Conservation (phyloP, 2,888 invertebrate genomes). For the Carcina quercana region DNA sequence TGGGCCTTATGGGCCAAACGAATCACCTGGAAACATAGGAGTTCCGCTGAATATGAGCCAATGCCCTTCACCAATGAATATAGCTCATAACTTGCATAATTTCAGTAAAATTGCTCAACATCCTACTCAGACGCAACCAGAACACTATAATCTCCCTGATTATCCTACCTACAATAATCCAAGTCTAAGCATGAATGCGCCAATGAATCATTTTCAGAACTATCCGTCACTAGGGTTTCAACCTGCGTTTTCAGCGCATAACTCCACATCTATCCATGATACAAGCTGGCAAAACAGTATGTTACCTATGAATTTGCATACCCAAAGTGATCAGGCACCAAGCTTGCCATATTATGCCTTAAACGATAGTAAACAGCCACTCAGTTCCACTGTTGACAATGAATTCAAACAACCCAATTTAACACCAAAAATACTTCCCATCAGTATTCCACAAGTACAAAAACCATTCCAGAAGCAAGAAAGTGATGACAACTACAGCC, state of each 20-base stretch:
- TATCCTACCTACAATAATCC: conserved; percentile 36
- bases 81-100: conserved; percentile 44
- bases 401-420: conserved; percentile 10
- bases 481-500: conserved; percentile 4
- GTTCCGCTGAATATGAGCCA: conserved; percentile 41
- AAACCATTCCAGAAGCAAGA: conserved; percentile 28
- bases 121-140: conserved; percentile 24
- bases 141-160: conserved; percentile 37
- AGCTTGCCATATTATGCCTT: conserved; percentile 19
- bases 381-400: conserved; percentile 7
- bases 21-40: conserved; percentile 44
- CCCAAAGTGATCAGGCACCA: conserved; percentile 27
- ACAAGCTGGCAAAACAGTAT: conserved; percentile 34
- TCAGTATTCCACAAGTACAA: conserved; percentile 42
- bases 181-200: conserved; percentile 29
- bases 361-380: conserved; percentile 20
- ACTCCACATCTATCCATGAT: conserved; percentile 23
- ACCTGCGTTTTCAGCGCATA: conserved; percentile 28
- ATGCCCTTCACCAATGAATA: conserved; percentile 33
- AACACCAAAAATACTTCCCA: conserved; percentile 21
- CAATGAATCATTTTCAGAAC: conserved; percentile 35
- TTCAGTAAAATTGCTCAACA: conserved; percentile 40
- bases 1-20: conserved; percentile 50
- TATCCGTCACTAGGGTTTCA: conserved; percentile 35
- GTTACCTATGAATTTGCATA: conserved; percentile 44